Conservation (phyloP, 1,140 invertebrate species). For the Cherax destructor region DNA sequence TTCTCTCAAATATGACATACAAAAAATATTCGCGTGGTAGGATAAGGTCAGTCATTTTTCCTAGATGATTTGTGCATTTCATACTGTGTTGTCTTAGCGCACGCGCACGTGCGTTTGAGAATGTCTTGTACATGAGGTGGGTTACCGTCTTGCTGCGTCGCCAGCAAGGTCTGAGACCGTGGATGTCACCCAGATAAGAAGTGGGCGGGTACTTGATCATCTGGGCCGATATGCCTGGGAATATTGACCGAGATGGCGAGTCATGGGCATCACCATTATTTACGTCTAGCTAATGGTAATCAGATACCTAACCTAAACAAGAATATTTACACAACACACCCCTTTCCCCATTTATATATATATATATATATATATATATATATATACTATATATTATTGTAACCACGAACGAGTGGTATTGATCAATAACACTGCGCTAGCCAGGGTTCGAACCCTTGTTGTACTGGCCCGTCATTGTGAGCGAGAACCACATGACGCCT, state of each 20-base stretch:
- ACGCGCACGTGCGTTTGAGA: too few species aligned
- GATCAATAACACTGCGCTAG: too few species aligned
- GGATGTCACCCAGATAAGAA: constrained; percentile 15
- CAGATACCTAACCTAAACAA: not conserved
- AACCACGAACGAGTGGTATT: too few species aligned
- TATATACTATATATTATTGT: too few species aligned
- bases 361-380: too few species aligned
- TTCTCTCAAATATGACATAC: not conserved
- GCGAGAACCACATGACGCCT: too few species aligned
- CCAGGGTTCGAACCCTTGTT: too few species aligned
- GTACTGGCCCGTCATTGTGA: too few species aligned
- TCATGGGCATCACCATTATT: constrained; percentile 16
- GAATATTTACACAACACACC: not conserved
- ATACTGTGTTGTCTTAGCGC: too few species aligned
- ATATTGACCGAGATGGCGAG: constrained; percentile 6
- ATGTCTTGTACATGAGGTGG: too few species aligned
- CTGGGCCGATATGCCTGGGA: not conserved
- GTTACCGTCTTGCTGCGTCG: not conserved
- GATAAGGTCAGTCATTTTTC: too few species aligned
- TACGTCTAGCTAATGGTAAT: constrained; percentile 11
- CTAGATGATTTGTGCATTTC: too few species aligned
- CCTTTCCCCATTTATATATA: not conserved
- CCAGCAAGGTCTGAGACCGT: not conserved
- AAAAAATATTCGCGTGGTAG: not conserved
- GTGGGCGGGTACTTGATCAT: constrained; percentile 5